A percentile compares a stretch with the other conserved stretches of the same genome.
phyloP scores from a whole-genome alignment of 2,888 invertebrate genomes.

The Trichogramma dendrolimi region DNA sequence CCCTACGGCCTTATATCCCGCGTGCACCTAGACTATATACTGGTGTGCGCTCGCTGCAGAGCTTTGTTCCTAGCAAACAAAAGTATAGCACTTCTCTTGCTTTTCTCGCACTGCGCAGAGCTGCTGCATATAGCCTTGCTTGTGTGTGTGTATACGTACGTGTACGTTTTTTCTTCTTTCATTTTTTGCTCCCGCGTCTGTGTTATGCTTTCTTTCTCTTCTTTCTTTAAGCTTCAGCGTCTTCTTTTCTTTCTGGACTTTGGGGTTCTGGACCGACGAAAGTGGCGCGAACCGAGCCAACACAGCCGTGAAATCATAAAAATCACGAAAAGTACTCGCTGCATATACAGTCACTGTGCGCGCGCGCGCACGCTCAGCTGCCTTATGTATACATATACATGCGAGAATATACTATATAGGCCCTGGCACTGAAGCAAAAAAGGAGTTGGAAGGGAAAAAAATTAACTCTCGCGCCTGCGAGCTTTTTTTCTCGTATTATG shows the following conservation, averaged over 20 bases:
- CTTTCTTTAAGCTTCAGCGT: too few relatives aligned
- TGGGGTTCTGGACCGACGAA: too few relatives aligned
- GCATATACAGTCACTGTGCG: slow-evolving; percentile 24
- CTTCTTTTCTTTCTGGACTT: too few relatives aligned
- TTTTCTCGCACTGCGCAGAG: too few relatives aligned
- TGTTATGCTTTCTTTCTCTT: too few relatives aligned
- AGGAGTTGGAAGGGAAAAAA: slow-evolving; percentile 1
- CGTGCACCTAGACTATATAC: neutral
- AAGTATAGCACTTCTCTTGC: slow-evolving; percentile 11
- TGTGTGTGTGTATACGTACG: too few relatives aligned
- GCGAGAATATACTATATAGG: too few relatives aligned
- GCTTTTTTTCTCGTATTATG: neutral
- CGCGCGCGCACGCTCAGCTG: slow-evolving; percentile 1
- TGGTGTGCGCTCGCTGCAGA: slow-evolving; percentile 18
- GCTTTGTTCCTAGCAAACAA: slow-evolving; percentile 36
- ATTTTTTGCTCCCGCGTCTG: too few relatives aligned
- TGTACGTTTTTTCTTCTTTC: too few relatives aligned
- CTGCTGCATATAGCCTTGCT: too few relatives aligned
- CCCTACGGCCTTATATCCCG: neutral
- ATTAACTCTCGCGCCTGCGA: neutral
- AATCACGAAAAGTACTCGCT: slow-evolving; percentile 10
- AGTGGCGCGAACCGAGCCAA: neutral
- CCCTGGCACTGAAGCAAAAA: too few relatives aligned
- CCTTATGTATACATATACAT: neutral
- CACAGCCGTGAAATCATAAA: slow-evolving; percentile 24